These are phyloP conservation scores for Dione juno DNA, from an alignment of 2,888 invertebrate species.

Conservation along the genomic window DNA sequence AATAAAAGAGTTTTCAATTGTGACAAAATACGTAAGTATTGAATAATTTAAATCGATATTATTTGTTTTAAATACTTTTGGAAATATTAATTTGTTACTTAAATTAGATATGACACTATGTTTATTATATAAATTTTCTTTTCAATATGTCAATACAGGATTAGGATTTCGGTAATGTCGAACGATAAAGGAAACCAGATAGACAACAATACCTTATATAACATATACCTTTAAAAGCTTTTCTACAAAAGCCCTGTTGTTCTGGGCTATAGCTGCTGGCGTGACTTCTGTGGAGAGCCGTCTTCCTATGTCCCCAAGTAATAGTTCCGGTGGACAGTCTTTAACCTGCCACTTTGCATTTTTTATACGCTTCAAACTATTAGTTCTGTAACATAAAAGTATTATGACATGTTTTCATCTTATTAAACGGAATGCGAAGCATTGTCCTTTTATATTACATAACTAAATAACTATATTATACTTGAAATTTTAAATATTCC, in stretches of 20 bases:
- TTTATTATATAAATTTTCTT: too few species aligned
- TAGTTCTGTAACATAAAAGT: slow-evolving; percentile 69
- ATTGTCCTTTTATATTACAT: slow-evolving; percentile 41
- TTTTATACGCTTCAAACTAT: slow-evolving; percentile 85
- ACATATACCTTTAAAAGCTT: slow-evolving; percentile 93
- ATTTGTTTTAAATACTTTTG: too few species aligned
- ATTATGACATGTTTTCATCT: slow-evolving; percentile 27
- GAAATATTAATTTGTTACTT: too few species aligned
- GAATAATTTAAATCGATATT: too few species aligned
- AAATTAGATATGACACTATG: too few species aligned
- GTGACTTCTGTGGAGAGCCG: slow-evolving; percentile 87
- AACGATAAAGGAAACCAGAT: neutral
- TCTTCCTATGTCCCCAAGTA: slow-evolving; percentile 77
- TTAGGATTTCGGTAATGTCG: neutral
- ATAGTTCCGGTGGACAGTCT: slow-evolving; percentile 82
- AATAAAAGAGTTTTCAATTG: too few species aligned
- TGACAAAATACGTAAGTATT: neutral
- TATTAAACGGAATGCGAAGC: slow-evolving; percentile 60
- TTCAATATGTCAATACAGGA: slow-evolving; percentile 8
- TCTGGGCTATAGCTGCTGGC: slow-evolving; percentile 96
- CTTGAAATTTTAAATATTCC: neutral
- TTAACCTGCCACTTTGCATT: slow-evolving; percentile 85
- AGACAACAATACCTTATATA: too few species aligned
- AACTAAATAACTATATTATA: slow-evolving; percentile 27
- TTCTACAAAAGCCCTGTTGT: slow-evolving; percentile 99